phyloP scores from a whole-genome alignment of 2,888 invertebrate genomes.

The Lacanobia wlatinum region DNA sequence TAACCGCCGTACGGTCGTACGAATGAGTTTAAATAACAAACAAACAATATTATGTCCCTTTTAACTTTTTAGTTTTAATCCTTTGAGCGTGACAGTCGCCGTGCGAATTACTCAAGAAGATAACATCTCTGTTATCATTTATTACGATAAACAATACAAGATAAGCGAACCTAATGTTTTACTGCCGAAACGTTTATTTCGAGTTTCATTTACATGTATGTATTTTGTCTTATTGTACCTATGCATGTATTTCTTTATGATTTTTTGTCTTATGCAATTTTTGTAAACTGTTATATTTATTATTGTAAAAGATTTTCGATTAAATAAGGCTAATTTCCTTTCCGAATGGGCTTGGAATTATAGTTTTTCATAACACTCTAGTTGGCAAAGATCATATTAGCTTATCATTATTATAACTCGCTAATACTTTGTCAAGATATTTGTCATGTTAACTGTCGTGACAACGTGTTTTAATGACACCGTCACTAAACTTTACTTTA shows the following conservation, averaged over 20 bases:
- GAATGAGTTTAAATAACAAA: conserved; percentile 45
- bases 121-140: conserved; percentile 24
- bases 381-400: background rate
- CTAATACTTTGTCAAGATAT: conserved; percentile 19
- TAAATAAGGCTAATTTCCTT: no score
- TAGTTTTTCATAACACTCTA: background rate
- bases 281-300: background rate
- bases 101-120: conserved; percentile 37
- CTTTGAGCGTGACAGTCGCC: conserved; percentile 5
- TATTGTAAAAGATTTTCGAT: background rate
- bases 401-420: background rate
- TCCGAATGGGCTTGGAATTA: background rate
- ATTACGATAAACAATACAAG: conserved; percentile 27
- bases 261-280: background rate
- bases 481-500: conserved; percentile 9
- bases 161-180: conserved; percentile 30
- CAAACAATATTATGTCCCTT: conserved; percentile 37
- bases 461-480: conserved; percentile 8
- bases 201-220: background rate
- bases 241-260: background rate
- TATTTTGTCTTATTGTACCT: background rate
- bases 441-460: conserved; percentile 5
- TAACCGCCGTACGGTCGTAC: conserved; percentile 36
- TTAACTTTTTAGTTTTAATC: conserved; percentile 21
- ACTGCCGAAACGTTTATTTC: conserved; percentile 31